Percentiles rank a stretch among this genome's conserved stretches.
Conservation (phyloP, 2,888 invertebrate genomes). For the Drosophila anomalata region DNA sequence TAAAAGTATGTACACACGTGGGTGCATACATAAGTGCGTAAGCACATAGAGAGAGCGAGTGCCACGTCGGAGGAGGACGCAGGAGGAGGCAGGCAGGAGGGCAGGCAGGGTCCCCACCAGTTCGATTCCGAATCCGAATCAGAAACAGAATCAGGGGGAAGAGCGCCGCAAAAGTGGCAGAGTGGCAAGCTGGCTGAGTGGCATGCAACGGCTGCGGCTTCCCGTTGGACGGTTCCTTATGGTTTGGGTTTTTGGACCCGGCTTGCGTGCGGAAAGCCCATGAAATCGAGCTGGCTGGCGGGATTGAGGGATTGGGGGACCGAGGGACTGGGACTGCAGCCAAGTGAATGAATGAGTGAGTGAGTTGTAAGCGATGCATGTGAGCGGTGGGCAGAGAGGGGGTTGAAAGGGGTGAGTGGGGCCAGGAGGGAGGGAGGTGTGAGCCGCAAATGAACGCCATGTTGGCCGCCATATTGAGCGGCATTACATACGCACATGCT, state of each 20-base stretch:
- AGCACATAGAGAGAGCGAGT: constrained; percentile 23
- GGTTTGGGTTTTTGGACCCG: constrained; percentile 24
- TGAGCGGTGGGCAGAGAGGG: constrained; percentile 19
- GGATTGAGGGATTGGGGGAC: constrained; percentile 14
- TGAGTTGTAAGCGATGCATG: constrained; percentile 42
- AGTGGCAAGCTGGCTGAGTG: constrained; percentile 25
- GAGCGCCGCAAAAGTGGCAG: neutral
- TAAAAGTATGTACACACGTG: constrained; percentile 33
- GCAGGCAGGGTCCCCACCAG: constrained; percentile 43
- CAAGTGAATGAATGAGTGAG: constrained; percentile 58
- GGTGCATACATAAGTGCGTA: constrained; percentile 35
- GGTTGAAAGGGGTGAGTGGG: constrained; percentile 33
- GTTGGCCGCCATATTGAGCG: constrained; percentile 80
- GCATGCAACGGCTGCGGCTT: constrained; percentile 63
- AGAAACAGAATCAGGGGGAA: constrained; percentile 9
- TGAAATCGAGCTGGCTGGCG: constrained; percentile 63
- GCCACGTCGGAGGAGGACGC: constrained; percentile 22
- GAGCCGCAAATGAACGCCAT: constrained; percentile 73
- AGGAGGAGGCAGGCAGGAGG: constrained; percentile 34
- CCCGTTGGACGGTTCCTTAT: constrained; percentile 51
- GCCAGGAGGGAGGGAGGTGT: constrained; percentile 38
- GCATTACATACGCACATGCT: constrained; percentile 40
- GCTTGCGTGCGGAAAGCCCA: constrained; percentile 73
- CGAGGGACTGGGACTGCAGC: constrained; percentile 37
- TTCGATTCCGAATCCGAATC: constrained; percentile 26